Base-by-base conservation (phyloP, 2,797 vertebrate species). In the Falco columbarius region DNA sequence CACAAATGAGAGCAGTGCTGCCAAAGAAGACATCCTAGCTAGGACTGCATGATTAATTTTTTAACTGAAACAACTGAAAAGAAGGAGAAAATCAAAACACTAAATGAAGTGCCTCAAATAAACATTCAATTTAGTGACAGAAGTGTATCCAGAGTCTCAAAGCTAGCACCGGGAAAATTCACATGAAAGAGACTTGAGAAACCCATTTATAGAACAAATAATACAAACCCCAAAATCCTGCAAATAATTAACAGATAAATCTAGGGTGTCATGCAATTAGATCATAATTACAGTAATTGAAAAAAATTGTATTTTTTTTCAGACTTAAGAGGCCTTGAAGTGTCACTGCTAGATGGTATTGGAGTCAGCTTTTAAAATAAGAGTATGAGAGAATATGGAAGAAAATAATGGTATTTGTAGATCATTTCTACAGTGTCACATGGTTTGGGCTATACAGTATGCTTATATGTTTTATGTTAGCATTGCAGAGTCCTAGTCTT, bases 71-170 rank as follows among this genome's bases (percentile, higher is more conserved):
- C 27, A 47, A 70, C 15, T 55, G 65, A 86, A 38, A 92, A 92
- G 77, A 94, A 87, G 52, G 54, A 89, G 58, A 94, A 97, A 97
- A 97, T 94, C 52, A 92, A 97, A 97, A 85, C 59, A 93, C 96
- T 96, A 96, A 94, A 96, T 90, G 32, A 97, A 97, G 66, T 80
- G 34, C 75, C 77, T 97, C 68, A 91, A 95, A 95, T 89, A 96
- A 97, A 92, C 83, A 96, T 97, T 97, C 97, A 92, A 97, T 98
- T 96, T 95, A 75, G 96, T 82, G 79, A 86, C 47, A 91, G 72
- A 94, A 74, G 11, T 3, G 7, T 49, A 88, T 83, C 51, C 15
- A 88, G 67, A 71, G 12, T 82, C 58, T 83, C 49, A 86, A 95
- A 97, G 87, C n/a, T 86, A 95, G 51, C 82, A 90, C 51, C 93